Conservation (phyloP, 1,140 invertebrate genomes). For the Plodia interpunctella region DNA sequence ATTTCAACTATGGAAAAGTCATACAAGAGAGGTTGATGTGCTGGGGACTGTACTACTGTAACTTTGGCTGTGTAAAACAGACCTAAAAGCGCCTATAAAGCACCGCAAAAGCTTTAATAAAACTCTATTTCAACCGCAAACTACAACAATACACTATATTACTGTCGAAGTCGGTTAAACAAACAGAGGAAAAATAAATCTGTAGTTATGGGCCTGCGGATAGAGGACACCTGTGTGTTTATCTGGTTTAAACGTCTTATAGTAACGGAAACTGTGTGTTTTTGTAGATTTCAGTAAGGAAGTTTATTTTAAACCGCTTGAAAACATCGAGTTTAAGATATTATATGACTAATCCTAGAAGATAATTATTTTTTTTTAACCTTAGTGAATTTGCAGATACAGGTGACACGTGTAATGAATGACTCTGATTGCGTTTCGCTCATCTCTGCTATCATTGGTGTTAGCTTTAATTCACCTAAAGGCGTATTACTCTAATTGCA, state of each 20-base stretch:
- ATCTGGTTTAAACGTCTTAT: background rate
- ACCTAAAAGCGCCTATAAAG: background rate
- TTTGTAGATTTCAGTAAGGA: slow-evolving; percentile 2
- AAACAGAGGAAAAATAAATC: slow-evolving; percentile 2
- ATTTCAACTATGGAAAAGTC: no score
- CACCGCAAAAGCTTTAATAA: background rate
- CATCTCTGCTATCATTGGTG: no score
- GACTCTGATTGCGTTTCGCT: no score
- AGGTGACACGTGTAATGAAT: no score
- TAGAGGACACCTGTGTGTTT: background rate
- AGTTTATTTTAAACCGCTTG: background rate
- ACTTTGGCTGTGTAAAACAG: no score
- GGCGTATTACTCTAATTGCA: no score
- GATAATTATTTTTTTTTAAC: background rate
- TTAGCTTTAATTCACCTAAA: no score
- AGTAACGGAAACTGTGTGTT: background rate
- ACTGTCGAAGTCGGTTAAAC: background rate
- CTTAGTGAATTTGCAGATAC: no score
- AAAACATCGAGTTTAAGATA: no score
- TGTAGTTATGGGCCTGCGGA: background rate
- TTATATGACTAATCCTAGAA: no score
- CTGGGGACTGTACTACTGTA: no score
- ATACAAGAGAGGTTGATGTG: no score
- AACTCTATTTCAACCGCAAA: background rate
- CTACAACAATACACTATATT: background rate